Conservation (phyloP, 1,140 invertebrate genomes). For the Antheraea mylitta region DNA sequence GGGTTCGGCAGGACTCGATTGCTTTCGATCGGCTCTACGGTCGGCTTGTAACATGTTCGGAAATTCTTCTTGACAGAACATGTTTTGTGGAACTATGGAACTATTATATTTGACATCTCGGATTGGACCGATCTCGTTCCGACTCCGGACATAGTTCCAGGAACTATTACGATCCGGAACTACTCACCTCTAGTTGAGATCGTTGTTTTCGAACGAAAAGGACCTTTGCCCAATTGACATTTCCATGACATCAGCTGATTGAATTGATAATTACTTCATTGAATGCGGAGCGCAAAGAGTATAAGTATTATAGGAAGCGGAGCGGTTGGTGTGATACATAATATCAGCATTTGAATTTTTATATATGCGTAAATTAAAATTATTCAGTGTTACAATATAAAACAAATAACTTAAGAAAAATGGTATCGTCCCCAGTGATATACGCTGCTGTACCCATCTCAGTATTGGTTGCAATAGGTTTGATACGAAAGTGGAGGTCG, state of each 20-base stretch:
- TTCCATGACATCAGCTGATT: conserved; percentile 27
- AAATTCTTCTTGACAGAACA: too few species aligned
- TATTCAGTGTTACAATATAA: background rate
- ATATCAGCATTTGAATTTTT: background rate
- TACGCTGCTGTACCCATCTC: conserved; percentile 68
- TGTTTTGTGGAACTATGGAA: too few species aligned
- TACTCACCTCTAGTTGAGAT: background rate
- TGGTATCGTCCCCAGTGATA: conserved; percentile 50
- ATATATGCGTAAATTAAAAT: background rate
- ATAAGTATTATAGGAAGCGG: too few species aligned
- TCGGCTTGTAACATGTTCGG: too few species aligned
- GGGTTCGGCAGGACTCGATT: too few species aligned
- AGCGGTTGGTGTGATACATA: background rate
- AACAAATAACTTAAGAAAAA: conserved; percentile 19
- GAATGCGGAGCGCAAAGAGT: too few species aligned
- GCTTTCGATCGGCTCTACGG: too few species aligned
- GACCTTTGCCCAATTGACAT: conserved; percentile 51
- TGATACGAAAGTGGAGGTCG: conserved; percentile 67
- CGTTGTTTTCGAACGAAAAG: conserved; percentile 33
- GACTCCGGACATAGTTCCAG: too few species aligned
- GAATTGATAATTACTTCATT: background rate
- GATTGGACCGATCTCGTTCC: too few species aligned
- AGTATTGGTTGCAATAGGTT: conserved; percentile 57
- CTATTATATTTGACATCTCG: too few species aligned
- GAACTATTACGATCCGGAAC: too few species aligned